Conservation (phyloP, 2,888 invertebrate genomes). For the Tenodera sinensis region DNA sequence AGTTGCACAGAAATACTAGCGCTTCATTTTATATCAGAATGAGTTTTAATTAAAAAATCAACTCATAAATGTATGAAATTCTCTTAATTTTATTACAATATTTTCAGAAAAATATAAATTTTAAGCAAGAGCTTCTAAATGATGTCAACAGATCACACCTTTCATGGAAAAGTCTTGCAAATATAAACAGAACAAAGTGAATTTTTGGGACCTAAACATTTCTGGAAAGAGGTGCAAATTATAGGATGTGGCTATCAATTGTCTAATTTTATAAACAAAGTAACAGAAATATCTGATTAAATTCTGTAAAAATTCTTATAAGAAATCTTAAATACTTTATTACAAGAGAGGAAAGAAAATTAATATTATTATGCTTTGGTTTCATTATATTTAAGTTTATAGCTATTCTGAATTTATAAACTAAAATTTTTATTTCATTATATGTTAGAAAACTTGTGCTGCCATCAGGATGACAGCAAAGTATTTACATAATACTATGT, state of each 20-base stretch:
- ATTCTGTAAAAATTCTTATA: not conserved
- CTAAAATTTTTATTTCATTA: not conserved
- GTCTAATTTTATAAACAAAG: not conserved
- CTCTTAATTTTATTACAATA: no score
- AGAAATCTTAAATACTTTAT: not conserved
- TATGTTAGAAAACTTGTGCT: not conserved
- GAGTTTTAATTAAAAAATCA: no score
- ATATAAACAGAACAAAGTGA: not conserved
- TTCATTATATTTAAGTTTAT: not conserved
- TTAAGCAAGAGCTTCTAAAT: no score
- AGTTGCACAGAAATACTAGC: no score
- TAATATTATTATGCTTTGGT: not conserved
- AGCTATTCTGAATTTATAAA: not conserved
- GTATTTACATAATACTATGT: not conserved
- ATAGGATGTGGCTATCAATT: not conserved
- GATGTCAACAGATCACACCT: no score
- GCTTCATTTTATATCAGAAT: no score
- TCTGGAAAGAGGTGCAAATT: not conserved
- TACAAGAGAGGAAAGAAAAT: not conserved
- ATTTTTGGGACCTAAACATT: not conserved
- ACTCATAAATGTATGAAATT: no score
- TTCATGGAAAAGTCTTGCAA: no score
- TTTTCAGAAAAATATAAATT: no score
- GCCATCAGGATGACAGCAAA: not conserved
- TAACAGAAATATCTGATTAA: not conserved